A percentile compares a stretch with the other conserved stretches of the same genome.
Evolutionary conservation across 2,113 vertebrate species (phyloP).

Genomic region (Cephalopterus ornatus): DNA sequence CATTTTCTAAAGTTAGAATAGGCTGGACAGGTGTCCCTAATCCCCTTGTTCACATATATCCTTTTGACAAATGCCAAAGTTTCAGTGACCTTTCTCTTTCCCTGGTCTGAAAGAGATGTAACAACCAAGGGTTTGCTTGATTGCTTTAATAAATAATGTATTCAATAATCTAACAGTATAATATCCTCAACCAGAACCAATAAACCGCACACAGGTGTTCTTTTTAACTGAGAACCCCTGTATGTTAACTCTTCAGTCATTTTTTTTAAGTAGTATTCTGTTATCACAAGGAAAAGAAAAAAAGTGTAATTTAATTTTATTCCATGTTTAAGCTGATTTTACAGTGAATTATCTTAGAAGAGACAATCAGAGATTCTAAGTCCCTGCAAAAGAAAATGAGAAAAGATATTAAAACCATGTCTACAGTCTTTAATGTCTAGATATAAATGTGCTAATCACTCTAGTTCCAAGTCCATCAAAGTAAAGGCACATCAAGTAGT

Average conservation of each 20-base stretch:
- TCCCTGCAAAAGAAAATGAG: neutral
- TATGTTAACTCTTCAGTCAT: neutral
- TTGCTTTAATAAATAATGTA: neutral
- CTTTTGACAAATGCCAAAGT: neutral
- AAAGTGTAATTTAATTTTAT: neutral
- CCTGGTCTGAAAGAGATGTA: neutral
- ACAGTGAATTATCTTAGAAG: neutral
- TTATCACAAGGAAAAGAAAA: neutral
- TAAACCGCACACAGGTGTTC: neutral
- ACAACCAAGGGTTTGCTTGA: neutral
- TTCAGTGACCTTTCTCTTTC: neutral
- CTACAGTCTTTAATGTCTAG: neutral
- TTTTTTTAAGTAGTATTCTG: neutral
- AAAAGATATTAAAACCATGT: neutral
- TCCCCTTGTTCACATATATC: neutral
- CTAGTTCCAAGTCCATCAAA: neutral
- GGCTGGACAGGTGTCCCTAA: neutral
- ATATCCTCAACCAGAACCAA: neutral
- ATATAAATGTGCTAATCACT: neutral
- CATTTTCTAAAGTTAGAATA: neutral
- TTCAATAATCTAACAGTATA: neutral
- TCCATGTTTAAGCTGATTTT: slow-evolving; percentile 10
- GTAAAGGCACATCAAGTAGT: neutral
- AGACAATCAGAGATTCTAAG: neutral
- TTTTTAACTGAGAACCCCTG: neutral